Evolutionary conservation across 1,140 invertebrate genomes (phyloP), one percentile per base, ranked within the genome.

Genomic region (Steinernema khuongi): DNA sequence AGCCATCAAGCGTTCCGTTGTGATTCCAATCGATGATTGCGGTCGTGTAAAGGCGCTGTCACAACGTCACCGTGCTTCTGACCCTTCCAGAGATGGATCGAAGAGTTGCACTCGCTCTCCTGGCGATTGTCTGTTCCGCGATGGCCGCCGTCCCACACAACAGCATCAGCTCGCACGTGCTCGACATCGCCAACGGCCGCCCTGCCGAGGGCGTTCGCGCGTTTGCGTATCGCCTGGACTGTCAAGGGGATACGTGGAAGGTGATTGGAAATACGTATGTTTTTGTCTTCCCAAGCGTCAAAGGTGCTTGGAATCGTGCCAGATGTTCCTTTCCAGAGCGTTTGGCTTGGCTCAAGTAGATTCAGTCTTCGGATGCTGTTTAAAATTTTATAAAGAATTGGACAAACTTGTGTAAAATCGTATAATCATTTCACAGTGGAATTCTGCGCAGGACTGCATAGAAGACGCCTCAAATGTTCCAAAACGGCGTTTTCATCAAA

Each of bases 171-270:
- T 76, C 85, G 18, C 85, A 86, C 74, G 78, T 86, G 4, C 77
- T 86, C 60, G 85, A 86, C 70, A 86, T 85, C 41, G 81, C 85
- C 1, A 74, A 66, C 41, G 85, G 85, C 0, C 7, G 67, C 17
- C 85, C 85, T n/a, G 85, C 84, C 17, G 72, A 30, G 22, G 77
- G 78, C 31, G 74, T 86, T 18, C 71, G 78, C 18, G 80, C 85
- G 76, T 67, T 79, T 0, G 67, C 82, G 11, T 85, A 70, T 32
- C 80, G 76, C 31, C 74, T 71, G 31, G 73, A 60, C 22, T 74
- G 80, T 19, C 31, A 71, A 31, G 69, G 67, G 72, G 78, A 74
- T 31, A 60, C 68, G 29, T 85, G 82, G 79, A 69, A 78, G 26
- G 67, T 77, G 22, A 17, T 84, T 19, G 78, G 79, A 72, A 76